Conservation (phyloP, 2,888 invertebrate species). For the Tipula unca region DNA sequence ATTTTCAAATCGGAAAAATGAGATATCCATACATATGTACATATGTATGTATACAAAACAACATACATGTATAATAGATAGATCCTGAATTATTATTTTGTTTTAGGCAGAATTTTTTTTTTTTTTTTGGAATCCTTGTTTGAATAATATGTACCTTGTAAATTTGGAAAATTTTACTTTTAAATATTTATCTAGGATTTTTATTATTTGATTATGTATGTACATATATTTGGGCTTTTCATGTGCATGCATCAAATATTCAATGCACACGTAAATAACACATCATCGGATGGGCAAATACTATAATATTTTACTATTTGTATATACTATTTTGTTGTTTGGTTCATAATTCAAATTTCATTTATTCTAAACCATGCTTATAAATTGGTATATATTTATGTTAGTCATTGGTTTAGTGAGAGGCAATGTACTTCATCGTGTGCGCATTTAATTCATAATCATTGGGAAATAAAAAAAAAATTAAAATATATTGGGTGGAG, state of each 20-base stretch:
- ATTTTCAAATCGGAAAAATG: constrained; percentile 8
- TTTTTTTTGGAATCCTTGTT: not conserved
- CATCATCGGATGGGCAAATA: not conserved
- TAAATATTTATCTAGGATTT: not conserved
- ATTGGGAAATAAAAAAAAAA: too few species aligned
- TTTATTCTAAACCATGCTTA: too few species aligned
- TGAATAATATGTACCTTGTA: not conserved
- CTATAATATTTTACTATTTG: too few species aligned
- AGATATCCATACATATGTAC: not conserved
- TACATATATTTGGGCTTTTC: not conserved
- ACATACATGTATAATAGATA: not conserved
- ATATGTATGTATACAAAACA: not conserved
- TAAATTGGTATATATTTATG: too few species aligned
- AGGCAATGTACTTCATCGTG: too few species aligned
- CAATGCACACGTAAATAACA: not conserved
- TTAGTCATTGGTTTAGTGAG: too few species aligned
- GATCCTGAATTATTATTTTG: not conserved
- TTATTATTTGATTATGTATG: not conserved
- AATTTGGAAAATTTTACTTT: not conserved
- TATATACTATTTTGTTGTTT: too few species aligned
- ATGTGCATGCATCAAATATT: not conserved
- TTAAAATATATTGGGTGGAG: too few species aligned
- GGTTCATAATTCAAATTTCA: too few species aligned
- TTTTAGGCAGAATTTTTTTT: not conserved
- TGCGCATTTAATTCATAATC: too few species aligned